phyloP scores from a whole-genome alignment of 2,888 invertebrate genomes.

The Melipona bicolor region DNA sequence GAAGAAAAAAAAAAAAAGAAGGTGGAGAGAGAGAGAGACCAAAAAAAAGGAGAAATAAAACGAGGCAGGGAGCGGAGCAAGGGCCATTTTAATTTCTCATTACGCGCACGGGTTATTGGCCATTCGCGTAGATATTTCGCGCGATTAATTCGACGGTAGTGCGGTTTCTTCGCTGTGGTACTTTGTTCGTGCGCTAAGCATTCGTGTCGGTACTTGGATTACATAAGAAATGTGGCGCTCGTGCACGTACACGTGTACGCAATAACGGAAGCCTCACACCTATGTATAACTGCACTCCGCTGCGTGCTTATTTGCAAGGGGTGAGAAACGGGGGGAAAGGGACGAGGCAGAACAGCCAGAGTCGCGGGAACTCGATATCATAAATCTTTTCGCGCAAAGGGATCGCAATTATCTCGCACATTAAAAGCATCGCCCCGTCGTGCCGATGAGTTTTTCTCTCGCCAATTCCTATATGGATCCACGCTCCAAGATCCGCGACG shows the following conservation, averaged over 20 bases:
- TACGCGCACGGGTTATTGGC: conserved; percentile 53
- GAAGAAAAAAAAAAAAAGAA: neutral
- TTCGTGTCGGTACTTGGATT: conserved; percentile 55
- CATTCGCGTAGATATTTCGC: conserved; percentile 56
- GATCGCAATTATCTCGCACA: conserved; percentile 79
- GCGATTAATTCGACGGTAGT: conserved; percentile 55
- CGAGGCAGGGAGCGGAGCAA: neutral
- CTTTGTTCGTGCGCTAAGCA: conserved; percentile 33
- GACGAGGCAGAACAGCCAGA: neutral
- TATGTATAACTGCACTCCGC: conserved; percentile 64
- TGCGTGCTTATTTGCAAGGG: conserved; percentile 75
- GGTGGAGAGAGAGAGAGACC: too few relatives aligned
- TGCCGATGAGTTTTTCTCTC: conserved; percentile 64
- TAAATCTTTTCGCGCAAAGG: conserved; percentile 79
- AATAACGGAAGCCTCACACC: conserved; percentile 56
- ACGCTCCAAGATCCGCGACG: neutral
- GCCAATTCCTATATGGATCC: neutral
- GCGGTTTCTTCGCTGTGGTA: conserved; percentile 29
- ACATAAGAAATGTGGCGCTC: conserved; percentile 59
- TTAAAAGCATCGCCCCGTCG: conserved; percentile 77
- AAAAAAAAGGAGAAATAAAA: neutral
- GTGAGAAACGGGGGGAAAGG: conserved; percentile 41
- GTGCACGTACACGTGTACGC: conserved; percentile 25
- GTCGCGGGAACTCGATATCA: conserved; percentile 64
- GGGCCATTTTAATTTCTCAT: conserved; percentile 52